Base-by-base conservation (phyloP, 2,113 vertebrate genomes). In the Nyctereutes procyonoides region DNA sequence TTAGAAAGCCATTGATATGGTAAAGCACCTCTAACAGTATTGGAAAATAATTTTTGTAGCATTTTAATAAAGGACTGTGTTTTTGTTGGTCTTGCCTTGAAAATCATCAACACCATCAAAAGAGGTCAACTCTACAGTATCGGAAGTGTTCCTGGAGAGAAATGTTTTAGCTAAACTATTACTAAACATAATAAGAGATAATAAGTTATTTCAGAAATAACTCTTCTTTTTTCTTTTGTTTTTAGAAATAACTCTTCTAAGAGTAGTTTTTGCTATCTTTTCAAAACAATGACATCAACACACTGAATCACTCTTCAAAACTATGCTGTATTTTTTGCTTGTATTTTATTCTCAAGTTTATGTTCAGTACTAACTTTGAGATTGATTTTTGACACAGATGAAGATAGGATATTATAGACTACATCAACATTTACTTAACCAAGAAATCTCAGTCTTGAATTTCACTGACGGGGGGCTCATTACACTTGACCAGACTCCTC, bases 41-140 rank as follows among this genome's bases (percentile, higher is more conserved):
- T 20, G 65, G 60, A 79, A 88, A 93, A 60, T 51, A 48, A 32
- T 28, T 81, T 84, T 28, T 63, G 48, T 14, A 55, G 58, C 15
- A 55, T 51, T 86, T 89, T 71, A 43, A 88, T 91, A 84, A 96
- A 80, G 51, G 43, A 93, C 15, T 79, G 73, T 51, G 62, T 8
- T 43, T 95, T 17, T 80, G 8, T 82, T 69, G 28, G 43, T 71
- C 26, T 19, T 5, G 35, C 26, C 74, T 97, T 96, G 67, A 71
- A 76, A 88, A 48, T 60, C 73, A 74, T 24, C 58, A 71, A 24
- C 69, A 93, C 2, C 73, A 26, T 90, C 55, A 73, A 90, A 93
- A 92, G 32, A 43, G 22, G 30, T 43, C 73, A 88, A 80, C 60
- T 62, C 3, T 1, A 9, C 5, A 51, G 35, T 53, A 65, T 30